phyloP scores from a whole-genome alignment of 2,113 vertebrate species.

The Azemiops feae region DNA sequence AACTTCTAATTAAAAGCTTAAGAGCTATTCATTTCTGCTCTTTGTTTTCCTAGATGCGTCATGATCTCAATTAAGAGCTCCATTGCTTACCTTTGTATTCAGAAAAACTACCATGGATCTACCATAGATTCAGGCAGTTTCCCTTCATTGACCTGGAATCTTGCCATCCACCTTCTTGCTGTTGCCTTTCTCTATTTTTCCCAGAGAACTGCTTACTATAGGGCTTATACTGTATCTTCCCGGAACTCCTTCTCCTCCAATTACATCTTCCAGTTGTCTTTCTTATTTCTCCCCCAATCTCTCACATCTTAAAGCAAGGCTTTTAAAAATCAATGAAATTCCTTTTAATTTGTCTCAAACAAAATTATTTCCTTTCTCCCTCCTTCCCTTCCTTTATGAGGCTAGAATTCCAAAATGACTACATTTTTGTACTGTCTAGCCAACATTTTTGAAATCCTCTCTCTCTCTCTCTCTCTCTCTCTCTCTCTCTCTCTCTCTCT shows the following conservation, averaged over 20 bases:
- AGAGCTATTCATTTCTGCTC: too few relatives aligned
- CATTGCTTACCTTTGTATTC: too few relatives aligned
- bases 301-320: neutral
- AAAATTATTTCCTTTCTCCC: neutral
- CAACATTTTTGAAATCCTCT: neutral
- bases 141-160: too few relatives aligned
- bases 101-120: too few relatives aligned
- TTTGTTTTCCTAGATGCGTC: too few relatives aligned
- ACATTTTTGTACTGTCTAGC: neutral
- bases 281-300: neutral
- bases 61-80: too few relatives aligned
- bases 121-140: too few relatives aligned
- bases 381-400: neutral
- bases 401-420: neutral
- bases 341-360: neutral
- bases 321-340: neutral
- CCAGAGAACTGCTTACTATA: neutral
- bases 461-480: neutral
- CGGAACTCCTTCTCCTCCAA: neutral
- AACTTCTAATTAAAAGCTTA: too few relatives aligned
- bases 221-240: neutral
- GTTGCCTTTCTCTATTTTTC: neutral
- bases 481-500: neutral
- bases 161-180: too few relatives aligned
- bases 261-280: neutral